Percentiles rank a stretch among this genome's conserved stretches.
Evolutionary conservation across 2,113 vertebrate species (phyloP).

Genomic region (Triplophysa rosa): DNA sequence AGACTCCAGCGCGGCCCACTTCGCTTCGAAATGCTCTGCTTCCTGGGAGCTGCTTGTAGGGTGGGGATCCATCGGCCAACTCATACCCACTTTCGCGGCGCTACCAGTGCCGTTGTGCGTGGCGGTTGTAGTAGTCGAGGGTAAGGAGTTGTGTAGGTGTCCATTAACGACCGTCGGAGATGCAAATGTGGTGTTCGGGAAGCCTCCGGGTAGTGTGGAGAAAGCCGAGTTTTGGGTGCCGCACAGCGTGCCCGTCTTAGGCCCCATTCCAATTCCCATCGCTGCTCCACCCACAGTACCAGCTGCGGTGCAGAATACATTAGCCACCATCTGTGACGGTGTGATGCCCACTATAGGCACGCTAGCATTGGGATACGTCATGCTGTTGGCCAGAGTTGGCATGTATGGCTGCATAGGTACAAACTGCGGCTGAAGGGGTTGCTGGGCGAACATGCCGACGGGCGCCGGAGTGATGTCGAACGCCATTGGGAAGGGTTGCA

Average conservation of each 20-base stretch:
- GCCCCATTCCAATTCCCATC: conserved; percentile 67
- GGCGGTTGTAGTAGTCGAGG: conserved; percentile 41
- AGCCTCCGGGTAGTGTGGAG: conserved; percentile 57
- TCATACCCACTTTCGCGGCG: conserved; percentile 50
- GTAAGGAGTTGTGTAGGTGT: conserved; percentile 52
- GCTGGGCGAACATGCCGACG: conserved; percentile 73
- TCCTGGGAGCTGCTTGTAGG: conserved; percentile 67
- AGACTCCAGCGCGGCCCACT: conserved; percentile 88
- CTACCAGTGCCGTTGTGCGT: conserved; percentile 69
- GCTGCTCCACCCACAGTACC: conserved; percentile 60
- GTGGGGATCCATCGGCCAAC: conserved; percentile 80
- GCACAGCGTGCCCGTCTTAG: conserved; percentile 67
- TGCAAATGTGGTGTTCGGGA: conserved; percentile 60
- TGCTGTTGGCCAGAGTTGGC: conserved; percentile 77
- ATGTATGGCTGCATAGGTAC: conserved; percentile 79
- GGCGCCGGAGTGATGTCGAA: conserved; percentile 74
- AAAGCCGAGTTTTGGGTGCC: conserved; percentile 60
- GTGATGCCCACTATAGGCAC: conserved; percentile 91
- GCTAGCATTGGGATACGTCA: conserved; percentile 79
- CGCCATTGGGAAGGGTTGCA: conserved; percentile 80
- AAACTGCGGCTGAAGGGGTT: conserved; percentile 80
- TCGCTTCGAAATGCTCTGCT: conserved; percentile 86
- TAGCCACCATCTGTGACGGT: conserved; percentile 92
- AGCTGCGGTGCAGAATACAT: conserved; percentile 86
- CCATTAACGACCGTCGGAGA: conserved; percentile 67